Evolutionary conservation across 2,888 invertebrate species (phyloP), one percentile per base, ranked within the genome.

Genomic region (Tenthredo notha): DNA sequence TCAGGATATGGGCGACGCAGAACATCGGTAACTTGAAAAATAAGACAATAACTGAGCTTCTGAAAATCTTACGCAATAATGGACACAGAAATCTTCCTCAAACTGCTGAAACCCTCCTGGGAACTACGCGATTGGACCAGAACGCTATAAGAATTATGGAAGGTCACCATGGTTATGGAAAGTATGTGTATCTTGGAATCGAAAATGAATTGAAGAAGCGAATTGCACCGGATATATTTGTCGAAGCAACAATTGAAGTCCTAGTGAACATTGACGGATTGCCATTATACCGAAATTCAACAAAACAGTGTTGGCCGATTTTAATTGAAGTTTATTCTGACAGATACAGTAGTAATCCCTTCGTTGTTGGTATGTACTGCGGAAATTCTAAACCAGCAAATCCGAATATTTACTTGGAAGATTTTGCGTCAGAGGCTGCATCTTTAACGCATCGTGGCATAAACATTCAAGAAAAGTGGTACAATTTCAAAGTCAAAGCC

Each of bases 361-460:
- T 85, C 33, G 12, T 80, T 12, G 85, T 80, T n/a, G 54, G 84
- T 40, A 78, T 78, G 18, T 85, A 21, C 84, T 85, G 65, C 25
- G 87, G 87, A 0, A 72, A 85, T n/a, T 77, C 85, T 21, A 87
- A 86, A 21, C 86, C 86, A 29, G 29, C 21, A 15, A 84, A 21
- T 74, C 84, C 78, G 7, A 85, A 65, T 21, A 85, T 86, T 33
- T 86, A 70, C 50, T 70, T 87, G 21, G 15, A 86, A 18, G 85
- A 87, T 85, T 85, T 84, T 75, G 74, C 86, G 5, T 1, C 37
- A 40, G 87, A 87, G 85, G 54, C 85, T 7, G 84, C 70, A 61
- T 1, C 43, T 65, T 84, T 85, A 47, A 86, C 72, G 12, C 2
- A 4, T 1, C 74, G 85, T 37, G 85, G 86, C 9, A n/a, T 87